These are phyloP conservation scores for Phalacrocorax pelagicus DNA, from an alignment of 2,113 vertebrate species.

Conservation along the genomic window DNA sequence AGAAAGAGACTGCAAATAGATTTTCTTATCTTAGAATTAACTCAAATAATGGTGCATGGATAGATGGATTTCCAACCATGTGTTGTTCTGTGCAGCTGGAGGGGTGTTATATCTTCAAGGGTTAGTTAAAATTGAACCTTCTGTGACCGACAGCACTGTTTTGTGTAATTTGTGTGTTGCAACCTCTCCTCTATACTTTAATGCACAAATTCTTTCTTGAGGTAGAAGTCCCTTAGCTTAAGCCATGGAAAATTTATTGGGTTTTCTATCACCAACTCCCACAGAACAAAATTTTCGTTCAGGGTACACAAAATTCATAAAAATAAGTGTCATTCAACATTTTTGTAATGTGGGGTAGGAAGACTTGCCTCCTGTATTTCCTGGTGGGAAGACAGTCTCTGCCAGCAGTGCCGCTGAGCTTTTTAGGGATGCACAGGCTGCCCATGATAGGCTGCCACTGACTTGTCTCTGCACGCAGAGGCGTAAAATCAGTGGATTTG, in stretches of 20 bases:
- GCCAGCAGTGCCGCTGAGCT: background rate
- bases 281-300: background rate
- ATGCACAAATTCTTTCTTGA: background rate
- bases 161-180: background rate
- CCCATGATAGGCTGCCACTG: background rate
- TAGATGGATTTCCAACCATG: background rate
- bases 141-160: background rate
- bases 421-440: background rate
- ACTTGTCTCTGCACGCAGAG: background rate
- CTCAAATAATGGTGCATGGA: background rate
- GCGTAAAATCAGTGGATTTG: background rate
- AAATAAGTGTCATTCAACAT: background rate
- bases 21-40: background rate
- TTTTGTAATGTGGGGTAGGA: background rate
- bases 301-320: background rate
- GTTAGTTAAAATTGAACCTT: background rate
- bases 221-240: background rate
- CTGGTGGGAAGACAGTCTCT: background rate
- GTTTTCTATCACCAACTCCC: background rate
- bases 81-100: background rate
- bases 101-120: background rate
- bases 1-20: background rate
- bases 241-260: background rate
- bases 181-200: background rate
- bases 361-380: background rate